phyloP scores from a whole-genome alignment of 2,888 invertebrate species.

The Phrixothrix hirtus region DNA sequence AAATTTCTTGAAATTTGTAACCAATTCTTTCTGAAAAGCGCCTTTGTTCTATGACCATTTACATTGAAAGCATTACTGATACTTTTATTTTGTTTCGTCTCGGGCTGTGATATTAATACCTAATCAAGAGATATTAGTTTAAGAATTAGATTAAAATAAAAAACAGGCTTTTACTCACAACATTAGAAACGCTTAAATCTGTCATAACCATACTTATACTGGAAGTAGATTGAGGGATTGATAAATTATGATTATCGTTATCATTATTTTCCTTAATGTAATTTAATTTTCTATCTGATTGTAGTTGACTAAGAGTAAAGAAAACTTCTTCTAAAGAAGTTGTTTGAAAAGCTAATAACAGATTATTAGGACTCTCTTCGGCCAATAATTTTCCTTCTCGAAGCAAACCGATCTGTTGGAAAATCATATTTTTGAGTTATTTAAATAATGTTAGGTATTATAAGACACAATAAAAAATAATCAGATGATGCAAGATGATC shows the following conservation, averaged over 20 bases:
- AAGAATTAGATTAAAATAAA: neutral
- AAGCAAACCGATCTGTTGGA: slow-evolving; percentile 92
- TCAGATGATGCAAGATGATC: too few relatives aligned
- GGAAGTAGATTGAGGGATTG: slow-evolving; percentile 3
- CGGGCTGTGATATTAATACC: slow-evolving; percentile 3
- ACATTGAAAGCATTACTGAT: slow-evolving; percentile 23
- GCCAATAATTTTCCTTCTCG: slow-evolving; percentile 83
- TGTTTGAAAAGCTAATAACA: slow-evolving; percentile 71
- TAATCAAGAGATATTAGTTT: slow-evolving; percentile 3
- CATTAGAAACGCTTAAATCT: slow-evolving; percentile 28
- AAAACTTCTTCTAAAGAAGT: slow-evolving; percentile 86
- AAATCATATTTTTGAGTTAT: slow-evolving; percentile 3
- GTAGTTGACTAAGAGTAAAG: slow-evolving; percentile 72
- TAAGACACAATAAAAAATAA: too few relatives aligned
- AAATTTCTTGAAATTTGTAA: slow-evolving; percentile 43
- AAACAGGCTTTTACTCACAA: slow-evolving; percentile 24
- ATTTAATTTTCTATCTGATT: slow-evolving; percentile 54
- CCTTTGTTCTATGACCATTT: slow-evolving; percentile 38
- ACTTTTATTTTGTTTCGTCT: slow-evolving; percentile 14
- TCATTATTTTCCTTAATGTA: too few relatives aligned
- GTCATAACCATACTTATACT: slow-evolving; percentile 6
- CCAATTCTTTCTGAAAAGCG: slow-evolving; percentile 45
- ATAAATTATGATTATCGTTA: slow-evolving; percentile 17
- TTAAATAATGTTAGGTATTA: too few relatives aligned
- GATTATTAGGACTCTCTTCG: slow-evolving; percentile 77